Conservation (phyloP, 2,113 vertebrate genomes). For the Oplegnathus fasciatus region DNA sequence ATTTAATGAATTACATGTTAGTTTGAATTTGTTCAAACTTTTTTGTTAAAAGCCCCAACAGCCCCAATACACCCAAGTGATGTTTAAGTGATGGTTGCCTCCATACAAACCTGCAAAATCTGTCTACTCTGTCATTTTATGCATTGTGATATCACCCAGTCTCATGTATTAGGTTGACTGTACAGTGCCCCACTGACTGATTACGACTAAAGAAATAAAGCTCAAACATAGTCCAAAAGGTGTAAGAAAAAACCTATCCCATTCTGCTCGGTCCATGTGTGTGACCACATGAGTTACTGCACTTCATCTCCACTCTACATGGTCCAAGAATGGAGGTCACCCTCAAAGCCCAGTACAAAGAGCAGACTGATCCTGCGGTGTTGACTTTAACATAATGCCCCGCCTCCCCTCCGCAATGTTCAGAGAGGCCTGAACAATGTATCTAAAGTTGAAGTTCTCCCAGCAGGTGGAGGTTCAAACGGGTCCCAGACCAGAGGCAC, state of each 20-base stretch:
- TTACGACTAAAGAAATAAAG: not conserved
- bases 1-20: not conserved
- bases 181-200: not conserved
- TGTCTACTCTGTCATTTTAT: not conserved
- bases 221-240: not conserved
- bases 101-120: not conserved
- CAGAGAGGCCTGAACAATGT: conserved; percentile 89
- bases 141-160: not conserved
- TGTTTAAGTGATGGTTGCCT: not conserved
- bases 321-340: conserved; percentile 76
- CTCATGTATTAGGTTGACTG: not conserved
- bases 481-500: conserved; percentile 90
- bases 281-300: conserved; percentile 62
- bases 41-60: no score
- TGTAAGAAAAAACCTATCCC: not conserved
- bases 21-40: no score
- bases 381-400: conserved; percentile 87
- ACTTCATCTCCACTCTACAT: conserved; percentile 64
- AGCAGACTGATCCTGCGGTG: conserved; percentile 73
- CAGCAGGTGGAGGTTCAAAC: conserved; percentile 98
- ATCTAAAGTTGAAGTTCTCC: conserved; percentile 91
- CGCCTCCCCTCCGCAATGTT: conserved; percentile 79
- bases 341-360: conserved; percentile 79
- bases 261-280: conserved; percentile 46
- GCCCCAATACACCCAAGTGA: not conserved